Base-by-base conservation (phyloP, 2,888 invertebrate genomes). In the Dastarcus helophoroides region DNA sequence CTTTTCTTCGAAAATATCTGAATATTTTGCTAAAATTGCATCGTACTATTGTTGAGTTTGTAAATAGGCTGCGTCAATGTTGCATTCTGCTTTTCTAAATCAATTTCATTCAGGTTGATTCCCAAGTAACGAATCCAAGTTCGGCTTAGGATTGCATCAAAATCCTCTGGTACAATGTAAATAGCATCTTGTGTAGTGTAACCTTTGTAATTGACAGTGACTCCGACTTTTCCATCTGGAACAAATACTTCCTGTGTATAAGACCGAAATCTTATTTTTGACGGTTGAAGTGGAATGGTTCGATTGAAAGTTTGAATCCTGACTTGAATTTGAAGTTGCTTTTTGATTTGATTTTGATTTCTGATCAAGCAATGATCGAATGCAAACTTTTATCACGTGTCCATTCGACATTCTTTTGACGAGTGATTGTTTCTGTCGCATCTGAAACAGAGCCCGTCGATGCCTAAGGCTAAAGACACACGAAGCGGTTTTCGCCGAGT, bases 1-100 rank as follows among this genome's bases (percentile, higher is more conserved):
- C 27, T 33, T 32, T 30, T 33, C 33, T 32, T 39, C 32, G 23
- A 42, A 41, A 29, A 42, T 31, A 7, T 33, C 24, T 3, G 38
- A 13, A 25, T 26, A 39, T 26, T 29, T 15, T 2, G n/a, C 12
- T 14, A 8, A 19, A 29, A 38, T 29, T 19, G 28, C 22, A 15
- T 29, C 13, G 10, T 11, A 12, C 14, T 15, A 6, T 11, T 25
- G 26, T 31, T 14, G n/a, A 6, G 13, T 8, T 8, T 10, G 12
- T 8, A 7, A 24, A 6, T 24, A 9, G 24, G 24, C 7, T 19
- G 19, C 19, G 8, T n/a, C 6, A 9, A 16, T 8, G 13, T 13
- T 26, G 5, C 8, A 12, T 8, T 8, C n/a, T 7, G n/a, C 26
- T 9, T 28, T 28, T 28, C 3, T 22, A 8, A 19, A 17, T 28